phyloP scores from a whole-genome alignment of 2,888 invertebrate genomes.

The Drepanosiphum platanoidis region DNA sequence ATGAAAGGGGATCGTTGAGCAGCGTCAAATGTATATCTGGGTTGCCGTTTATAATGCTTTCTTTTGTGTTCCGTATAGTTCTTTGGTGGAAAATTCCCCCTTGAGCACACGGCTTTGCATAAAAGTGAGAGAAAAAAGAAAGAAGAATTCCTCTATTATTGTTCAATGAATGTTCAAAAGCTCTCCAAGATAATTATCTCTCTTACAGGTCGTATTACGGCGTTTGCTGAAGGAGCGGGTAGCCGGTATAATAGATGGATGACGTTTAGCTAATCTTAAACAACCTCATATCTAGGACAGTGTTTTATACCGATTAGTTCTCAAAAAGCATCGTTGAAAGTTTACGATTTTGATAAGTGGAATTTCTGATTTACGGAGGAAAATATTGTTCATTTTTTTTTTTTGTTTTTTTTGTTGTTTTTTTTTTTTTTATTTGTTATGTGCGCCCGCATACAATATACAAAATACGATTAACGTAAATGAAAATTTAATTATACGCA shows the following conservation, averaged over 20 bases:
- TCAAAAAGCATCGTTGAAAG: background rate
- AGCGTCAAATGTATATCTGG: constrained; percentile 34
- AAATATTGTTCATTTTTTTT: background rate
- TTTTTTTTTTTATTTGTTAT: no score
- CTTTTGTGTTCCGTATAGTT: constrained; percentile 41
- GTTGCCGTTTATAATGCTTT: constrained; percentile 36
- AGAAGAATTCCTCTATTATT: constrained; percentile 41
- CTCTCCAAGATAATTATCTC: constrained; percentile 32
- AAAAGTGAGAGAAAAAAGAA: constrained; percentile 38
- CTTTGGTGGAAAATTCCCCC: constrained; percentile 37
- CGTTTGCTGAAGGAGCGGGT: background rate
- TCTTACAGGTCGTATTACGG: background rate
- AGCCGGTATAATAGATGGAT: background rate
- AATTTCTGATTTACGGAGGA: background rate
- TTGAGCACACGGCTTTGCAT: background rate
- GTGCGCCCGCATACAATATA: background rate
- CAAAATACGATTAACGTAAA: no score
- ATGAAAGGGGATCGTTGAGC: constrained; percentile 36
- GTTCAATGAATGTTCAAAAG: constrained; percentile 46
- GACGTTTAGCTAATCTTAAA: constrained; percentile 20
- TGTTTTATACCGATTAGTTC: background rate
- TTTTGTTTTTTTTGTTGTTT: no score
- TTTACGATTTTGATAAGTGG: background rate
- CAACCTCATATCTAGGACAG: background rate
- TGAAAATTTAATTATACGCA: no score